Evolutionary conservation across 1,140 invertebrate species (phyloP).

Genomic region (Magallana angulata): DNA sequence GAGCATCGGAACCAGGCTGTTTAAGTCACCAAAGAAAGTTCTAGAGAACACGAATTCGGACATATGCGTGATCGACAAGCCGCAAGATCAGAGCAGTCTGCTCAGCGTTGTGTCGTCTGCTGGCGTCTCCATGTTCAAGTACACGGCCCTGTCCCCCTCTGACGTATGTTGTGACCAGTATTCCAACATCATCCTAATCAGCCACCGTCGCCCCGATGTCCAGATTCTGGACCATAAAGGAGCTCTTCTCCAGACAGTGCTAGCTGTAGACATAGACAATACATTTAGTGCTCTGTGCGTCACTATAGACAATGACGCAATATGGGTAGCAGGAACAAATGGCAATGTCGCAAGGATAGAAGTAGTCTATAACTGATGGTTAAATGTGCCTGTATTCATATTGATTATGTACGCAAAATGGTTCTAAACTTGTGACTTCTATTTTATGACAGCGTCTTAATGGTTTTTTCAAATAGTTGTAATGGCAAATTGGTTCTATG

Average conservation of each 20-base stretch:
- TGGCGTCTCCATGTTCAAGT: neutral
- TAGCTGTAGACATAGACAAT: neutral
- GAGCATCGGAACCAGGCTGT: neutral
- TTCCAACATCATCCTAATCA: constrained; percentile 1
- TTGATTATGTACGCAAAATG: no score
- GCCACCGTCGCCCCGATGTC: neutral
- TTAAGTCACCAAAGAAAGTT: neutral
- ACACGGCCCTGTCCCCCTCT: neutral
- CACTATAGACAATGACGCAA: neutral
- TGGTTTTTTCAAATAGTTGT: no score
- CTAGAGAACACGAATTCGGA: constrained; percentile 7
- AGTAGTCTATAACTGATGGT: neutral
- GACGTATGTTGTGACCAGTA: constrained; percentile 7
- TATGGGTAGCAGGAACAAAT: neutral
- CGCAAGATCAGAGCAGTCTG: constrained; percentile 7
- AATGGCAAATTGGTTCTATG: no score
- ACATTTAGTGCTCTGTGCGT: neutral
- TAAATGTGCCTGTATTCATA: no score
- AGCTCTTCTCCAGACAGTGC: neutral
- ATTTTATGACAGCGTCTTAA: no score
- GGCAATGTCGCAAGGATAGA: neutral
- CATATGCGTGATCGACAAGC: constrained; percentile 23
- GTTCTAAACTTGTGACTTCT: no score
- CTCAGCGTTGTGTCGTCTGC: neutral
- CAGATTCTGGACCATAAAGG: constrained; percentile 17